Conservation (phyloP, 2,797 vertebrate genomes). For the Lophotriccus pileatus region DNA sequence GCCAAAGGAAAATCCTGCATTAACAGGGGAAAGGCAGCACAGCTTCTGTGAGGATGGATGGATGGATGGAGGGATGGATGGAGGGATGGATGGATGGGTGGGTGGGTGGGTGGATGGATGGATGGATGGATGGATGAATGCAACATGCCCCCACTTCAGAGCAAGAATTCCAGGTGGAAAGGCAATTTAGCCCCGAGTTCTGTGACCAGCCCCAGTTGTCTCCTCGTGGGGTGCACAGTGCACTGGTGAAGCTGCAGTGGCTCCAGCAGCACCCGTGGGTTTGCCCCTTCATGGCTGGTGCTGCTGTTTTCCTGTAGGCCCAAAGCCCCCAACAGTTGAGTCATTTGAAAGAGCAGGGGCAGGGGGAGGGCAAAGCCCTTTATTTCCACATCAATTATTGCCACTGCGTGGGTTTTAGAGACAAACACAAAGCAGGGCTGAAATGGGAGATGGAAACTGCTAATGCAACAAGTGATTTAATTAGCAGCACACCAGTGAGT, state of each 20-base stretch:
- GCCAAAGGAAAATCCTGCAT: neutral
- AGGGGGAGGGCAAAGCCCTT: neutral
- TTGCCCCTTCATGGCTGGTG: neutral
- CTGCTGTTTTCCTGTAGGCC: neutral
- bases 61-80: neutral
- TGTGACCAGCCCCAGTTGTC: neutral
- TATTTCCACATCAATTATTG: constrained; percentile 2
- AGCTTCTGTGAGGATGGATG: neutral
- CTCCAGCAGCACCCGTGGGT: neutral
- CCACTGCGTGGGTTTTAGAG: neutral
- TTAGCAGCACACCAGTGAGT: constrained; percentile 10
- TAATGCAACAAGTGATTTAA: constrained; percentile 44
- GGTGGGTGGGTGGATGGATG: neutral
- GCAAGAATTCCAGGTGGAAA: neutral
- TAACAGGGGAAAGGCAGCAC: neutral
- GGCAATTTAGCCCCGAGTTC: neutral
- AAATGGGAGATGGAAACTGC: constrained; percentile 22
- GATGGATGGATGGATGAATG: neutral
- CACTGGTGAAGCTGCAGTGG: neutral
- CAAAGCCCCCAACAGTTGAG: neutral
- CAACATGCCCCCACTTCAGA: neutral
- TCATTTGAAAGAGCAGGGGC: neutral
- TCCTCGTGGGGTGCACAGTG: neutral
- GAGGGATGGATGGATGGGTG: neutral
- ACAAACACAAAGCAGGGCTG: neutral